Conservation (phyloP, 2,113 vertebrate species). For the Caranx melampygus region DNA sequence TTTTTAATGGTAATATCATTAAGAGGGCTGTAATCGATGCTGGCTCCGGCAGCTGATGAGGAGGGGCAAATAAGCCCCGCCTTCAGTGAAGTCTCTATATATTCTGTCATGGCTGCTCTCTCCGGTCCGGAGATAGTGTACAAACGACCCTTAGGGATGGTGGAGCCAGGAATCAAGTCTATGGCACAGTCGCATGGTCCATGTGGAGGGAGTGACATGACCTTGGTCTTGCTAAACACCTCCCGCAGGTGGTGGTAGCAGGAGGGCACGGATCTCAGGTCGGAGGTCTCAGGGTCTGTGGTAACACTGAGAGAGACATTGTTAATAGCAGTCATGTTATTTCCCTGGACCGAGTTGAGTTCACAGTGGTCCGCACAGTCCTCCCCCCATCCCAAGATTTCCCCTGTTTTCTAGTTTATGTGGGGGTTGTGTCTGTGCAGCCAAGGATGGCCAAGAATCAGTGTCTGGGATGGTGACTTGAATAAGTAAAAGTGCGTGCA, state of each 20-base stretch:
- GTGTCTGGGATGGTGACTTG: neutral
- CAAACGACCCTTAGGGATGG: no score
- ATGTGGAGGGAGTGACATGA: no score
- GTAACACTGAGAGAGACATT: neutral
- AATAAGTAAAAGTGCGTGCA: neutral
- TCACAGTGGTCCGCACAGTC: neutral
- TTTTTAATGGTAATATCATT: neutral
- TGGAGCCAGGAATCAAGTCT: no score
- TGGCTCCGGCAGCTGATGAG: neutral
- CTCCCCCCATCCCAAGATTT: neutral
- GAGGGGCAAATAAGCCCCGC: neutral
- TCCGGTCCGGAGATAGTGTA: neutral
- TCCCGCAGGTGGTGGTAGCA: no score
- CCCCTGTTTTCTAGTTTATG: neutral
- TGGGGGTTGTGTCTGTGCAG: neutral
- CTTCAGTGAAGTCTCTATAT: neutral
- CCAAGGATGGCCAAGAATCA: neutral
- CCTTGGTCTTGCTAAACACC: no score
- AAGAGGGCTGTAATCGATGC: neutral
- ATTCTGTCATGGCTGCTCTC: neutral
- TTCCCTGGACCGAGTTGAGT: neutral
- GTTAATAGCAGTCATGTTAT: neutral
- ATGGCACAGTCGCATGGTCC: no score
- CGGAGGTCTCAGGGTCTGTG: neutral
- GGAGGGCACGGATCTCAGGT: neutral